A percentile compares a stretch with the other conserved stretches of the same genome.
Conservation (phyloP, 2,888 invertebrate species). For the Prionchulus punctatus region DNA sequence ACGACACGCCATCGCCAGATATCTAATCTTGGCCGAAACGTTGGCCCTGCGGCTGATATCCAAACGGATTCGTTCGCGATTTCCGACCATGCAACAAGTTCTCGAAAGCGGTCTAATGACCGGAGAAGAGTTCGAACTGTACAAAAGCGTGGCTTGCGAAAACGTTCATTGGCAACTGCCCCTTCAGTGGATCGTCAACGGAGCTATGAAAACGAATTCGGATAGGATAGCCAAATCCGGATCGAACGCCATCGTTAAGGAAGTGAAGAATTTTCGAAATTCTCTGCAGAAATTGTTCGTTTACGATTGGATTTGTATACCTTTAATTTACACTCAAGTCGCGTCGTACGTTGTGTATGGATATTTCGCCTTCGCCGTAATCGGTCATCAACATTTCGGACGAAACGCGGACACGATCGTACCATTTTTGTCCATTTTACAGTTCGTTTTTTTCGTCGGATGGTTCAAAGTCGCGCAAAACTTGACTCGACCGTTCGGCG, state of each 20-base stretch:
- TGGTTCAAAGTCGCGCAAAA: neutral
- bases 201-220: slow-evolving; percentile 5
- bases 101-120: slow-evolving; percentile 36
- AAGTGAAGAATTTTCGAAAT: slow-evolving; percentile 4
- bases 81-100: slow-evolving; percentile 34
- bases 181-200: slow-evolving; percentile 21
- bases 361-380: slow-evolving; percentile 24
- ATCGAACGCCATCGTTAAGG: neutral
- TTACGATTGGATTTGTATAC: slow-evolving; percentile 35
- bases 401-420: neutral
- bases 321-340: slow-evolving; percentile 35
- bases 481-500: neutral
- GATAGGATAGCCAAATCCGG: neutral
- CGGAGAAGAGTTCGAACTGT: slow-evolving; percentile 31
- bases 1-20: slow-evolving; percentile 20
- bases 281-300: slow-evolving; percentile 19
- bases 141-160: slow-evolving; percentile 25
- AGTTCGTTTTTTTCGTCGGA: slow-evolving; percentile 1
- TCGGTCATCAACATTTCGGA: neutral
- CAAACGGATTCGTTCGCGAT: slow-evolving; percentile 23
- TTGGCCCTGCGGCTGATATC: neutral
- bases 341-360: slow-evolving; percentile 34
- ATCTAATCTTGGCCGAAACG: slow-evolving; percentile 15
- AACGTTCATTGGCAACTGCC: slow-evolving; percentile 19
- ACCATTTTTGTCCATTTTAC: neutral